Conservation (phyloP, 2,888 invertebrate genomes). For the Pedicia rivosa region DNA sequence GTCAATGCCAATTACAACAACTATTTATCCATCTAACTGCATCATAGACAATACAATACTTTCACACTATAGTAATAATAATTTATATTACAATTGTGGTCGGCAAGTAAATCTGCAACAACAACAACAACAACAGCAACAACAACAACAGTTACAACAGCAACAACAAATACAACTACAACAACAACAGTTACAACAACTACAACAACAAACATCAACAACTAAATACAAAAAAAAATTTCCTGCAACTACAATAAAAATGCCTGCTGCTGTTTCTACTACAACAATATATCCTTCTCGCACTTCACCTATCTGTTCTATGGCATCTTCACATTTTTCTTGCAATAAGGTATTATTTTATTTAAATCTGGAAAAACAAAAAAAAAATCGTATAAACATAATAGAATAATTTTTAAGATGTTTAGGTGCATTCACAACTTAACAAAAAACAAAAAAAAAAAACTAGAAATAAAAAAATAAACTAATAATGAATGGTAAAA, state of each 20-base stretch:
- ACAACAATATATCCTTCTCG: slow-evolving; percentile 12
- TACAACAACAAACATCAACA: slow-evolving; percentile 23
- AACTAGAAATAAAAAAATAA: too few species aligned
- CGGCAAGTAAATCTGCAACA: slow-evolving; percentile 27
- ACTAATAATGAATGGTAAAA: too few species aligned
- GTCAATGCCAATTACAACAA: not conserved
- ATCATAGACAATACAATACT: slow-evolving; percentile 1
- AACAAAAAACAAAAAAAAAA: too few species aligned
- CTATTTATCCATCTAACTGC: not conserved
- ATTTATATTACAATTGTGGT: not conserved
- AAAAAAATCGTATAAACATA: too few species aligned
- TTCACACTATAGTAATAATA: not conserved
- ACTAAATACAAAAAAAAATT: too few species aligned
- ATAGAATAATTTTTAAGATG: too few species aligned
- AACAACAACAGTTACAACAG: slow-evolving; percentile 10
- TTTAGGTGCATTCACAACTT: too few species aligned
- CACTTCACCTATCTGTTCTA: not conserved
- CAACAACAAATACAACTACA: slow-evolving; percentile 9
- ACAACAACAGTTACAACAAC: slow-evolving; percentile 13
- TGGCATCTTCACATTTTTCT: slow-evolving; percentile 20
- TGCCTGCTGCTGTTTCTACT: slow-evolving; percentile 14
- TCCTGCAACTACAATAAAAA: slow-evolving; percentile 3
- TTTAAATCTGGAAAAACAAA: too few species aligned
- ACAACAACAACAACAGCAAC: slow-evolving; percentile 18
- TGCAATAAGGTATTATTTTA: slow-evolving; percentile 4